Base-by-base conservation (phyloP, 2,113 vertebrate genomes). In the Pelusios castaneus region DNA sequence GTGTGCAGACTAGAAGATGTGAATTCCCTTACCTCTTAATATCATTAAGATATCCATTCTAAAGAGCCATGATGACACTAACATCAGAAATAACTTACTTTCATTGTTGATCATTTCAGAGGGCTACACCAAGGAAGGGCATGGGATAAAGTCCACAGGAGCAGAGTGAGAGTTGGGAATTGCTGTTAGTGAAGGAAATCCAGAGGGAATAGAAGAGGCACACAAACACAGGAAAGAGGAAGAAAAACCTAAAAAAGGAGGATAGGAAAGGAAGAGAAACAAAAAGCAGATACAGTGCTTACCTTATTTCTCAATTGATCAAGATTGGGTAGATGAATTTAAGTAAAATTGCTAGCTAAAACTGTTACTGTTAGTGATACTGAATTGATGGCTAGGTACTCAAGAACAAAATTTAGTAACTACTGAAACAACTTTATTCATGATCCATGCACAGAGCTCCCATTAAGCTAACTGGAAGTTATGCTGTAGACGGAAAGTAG, bases 401-500 rank as follows among this genome's bases (percentile, higher is more conserved):
- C n/a, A 58, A 58, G 24, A n/a, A 38, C 19, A 75, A 24, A 75
- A 6, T 25, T 41, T 38, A 43, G 21, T 75, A 24, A 10, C 0
- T 9, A 12, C 9, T 85, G 54, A 80, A 80, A 10, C 4, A 5
- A 3, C 17, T 25, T 31, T 13, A 2, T 11, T 58, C 21, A 3
- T 82, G 38, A 43, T 43, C 38, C 25, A 22, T 43, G 24, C 41
- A 38, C 41, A 75, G 25, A 25, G 7, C n/a, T 29, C 25, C 29
- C 43, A 41, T 75, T 43, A 8, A 73, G 10, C 5, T 73, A 43
- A 41, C 70, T 75, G 21, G 24, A 38, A 43, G 8, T 41, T 75
- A 11, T 75, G 24, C 41, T 41, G 24, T 25, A 21, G 9, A 0
- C 5, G 2, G 10, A 0, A 77, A 34, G 17, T 1, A 2, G 38